These are phyloP conservation scores for Antheraea pernyi DNA, from an alignment of 1,140 invertebrate genomes.

Conservation along the genomic window DNA sequence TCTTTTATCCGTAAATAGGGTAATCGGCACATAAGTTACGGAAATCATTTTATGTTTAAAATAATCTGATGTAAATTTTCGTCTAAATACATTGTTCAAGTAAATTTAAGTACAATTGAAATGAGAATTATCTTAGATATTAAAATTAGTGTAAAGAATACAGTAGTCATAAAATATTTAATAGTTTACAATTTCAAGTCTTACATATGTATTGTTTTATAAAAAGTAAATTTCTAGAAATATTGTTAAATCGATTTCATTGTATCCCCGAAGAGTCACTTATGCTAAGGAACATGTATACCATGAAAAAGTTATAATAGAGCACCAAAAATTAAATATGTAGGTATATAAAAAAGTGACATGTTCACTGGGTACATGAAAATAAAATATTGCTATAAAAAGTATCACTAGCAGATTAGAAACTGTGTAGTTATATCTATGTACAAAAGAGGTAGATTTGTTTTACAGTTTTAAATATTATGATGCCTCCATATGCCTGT, in stretches of 20 bases:
- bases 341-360: not conserved
- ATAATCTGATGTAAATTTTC: not conserved
- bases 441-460: slow-evolving; percentile 65
- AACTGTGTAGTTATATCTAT: slow-evolving; percentile 27
- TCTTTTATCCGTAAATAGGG: too few species aligned
- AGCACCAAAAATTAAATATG: slow-evolving; percentile 28
- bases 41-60: too few species aligned
- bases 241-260: not conserved
- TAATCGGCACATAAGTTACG: too few species aligned
- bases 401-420: not conserved
- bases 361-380: slow-evolving; percentile 14
- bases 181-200: not conserved
- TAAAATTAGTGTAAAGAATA: not conserved
- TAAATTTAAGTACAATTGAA: not conserved
- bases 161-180: not conserved
- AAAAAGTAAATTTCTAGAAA: not conserved
- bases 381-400: slow-evolving; percentile 8
- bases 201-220: not conserved
- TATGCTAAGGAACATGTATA: not conserved
- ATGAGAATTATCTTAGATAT: not conserved
- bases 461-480: slow-evolving; percentile 41
- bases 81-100: not conserved
- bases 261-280: not conserved
- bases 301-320: slow-evolving; percentile 9
- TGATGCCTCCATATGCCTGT: slow-evolving; percentile 88